phyloP scores from a whole-genome alignment of 2,888 invertebrate species.

The Fissipunctia ypsillon region DNA sequence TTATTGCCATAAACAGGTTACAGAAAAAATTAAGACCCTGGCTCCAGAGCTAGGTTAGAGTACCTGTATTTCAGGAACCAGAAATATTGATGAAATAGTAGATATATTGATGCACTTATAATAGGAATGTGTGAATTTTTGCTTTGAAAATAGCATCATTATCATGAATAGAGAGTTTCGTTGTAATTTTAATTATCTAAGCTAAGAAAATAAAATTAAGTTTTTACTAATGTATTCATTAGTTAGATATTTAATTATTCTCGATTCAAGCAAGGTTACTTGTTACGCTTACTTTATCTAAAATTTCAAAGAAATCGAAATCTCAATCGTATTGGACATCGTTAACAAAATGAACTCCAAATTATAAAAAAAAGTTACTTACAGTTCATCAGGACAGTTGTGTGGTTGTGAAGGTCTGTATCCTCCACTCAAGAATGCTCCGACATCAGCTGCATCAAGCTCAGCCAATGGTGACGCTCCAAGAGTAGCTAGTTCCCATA shows the following conservation, averaged over 20 bases:
- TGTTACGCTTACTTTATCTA: not conserved
- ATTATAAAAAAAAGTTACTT: conserved; percentile 83
- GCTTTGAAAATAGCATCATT: not conserved
- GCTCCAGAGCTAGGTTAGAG: too few species aligned
- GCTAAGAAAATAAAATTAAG: not conserved
- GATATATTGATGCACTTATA: not conserved
- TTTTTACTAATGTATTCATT: not conserved
- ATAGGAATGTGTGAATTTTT: not conserved
- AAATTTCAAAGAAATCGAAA: not conserved
- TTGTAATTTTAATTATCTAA: not conserved
- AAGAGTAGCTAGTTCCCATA: conserved; percentile 98
- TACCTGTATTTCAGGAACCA: too few species aligned
- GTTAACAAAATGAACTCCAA: not conserved
- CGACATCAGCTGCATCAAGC: conserved; percentile 97
- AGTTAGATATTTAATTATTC: not conserved
- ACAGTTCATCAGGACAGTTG: conserved; percentile 99
- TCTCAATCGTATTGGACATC: not conserved
- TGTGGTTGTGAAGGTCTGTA: conserved; percentile 97
- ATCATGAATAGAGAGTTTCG: not conserved
- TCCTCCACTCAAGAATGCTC: conserved; percentile 96
- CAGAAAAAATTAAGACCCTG: too few species aligned
- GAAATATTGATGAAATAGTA: too few species aligned
- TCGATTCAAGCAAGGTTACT: not conserved
- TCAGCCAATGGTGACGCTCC: conserved; percentile 97
- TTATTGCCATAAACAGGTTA: too few species aligned